Evolutionary conservation across 1,140 invertebrate genomes (phyloP).

Genomic region (Diuraphis noxia): DNA sequence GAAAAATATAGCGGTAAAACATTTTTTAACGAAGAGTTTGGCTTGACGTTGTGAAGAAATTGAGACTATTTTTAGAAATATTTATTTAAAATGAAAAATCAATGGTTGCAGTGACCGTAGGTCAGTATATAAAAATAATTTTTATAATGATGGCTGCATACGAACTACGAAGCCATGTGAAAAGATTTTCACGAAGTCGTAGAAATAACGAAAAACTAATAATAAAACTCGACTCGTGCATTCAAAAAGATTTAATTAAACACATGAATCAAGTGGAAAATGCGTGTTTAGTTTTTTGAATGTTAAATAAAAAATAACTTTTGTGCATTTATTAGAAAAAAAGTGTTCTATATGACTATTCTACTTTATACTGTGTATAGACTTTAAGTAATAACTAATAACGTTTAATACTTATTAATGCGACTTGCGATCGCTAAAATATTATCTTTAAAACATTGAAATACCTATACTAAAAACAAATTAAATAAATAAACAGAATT

Average conservation of each 20-base stretch:
- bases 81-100: background rate
- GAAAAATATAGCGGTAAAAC: background rate
- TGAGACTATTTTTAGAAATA: background rate
- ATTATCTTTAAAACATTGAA: conserved; percentile 4
- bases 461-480: conserved; percentile 1
- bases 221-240: background rate
- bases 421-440: background rate
- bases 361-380: background rate
- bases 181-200: background rate
- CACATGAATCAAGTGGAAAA: background rate
- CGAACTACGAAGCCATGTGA: background rate
- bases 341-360: background rate
- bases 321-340: background rate
- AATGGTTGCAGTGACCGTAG: background rate
- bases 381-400: background rate
- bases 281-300: background rate
- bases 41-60: background rate
- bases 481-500: background rate
- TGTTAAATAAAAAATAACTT: background rate
- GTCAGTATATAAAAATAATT: background rate
- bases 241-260: background rate
- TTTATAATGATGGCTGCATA: background rate
- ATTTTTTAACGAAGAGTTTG: background rate
- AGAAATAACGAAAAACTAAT: background rate
- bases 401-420: background rate